These are phyloP conservation scores for Columbina picui DNA, from an alignment of 2,113 vertebrate species.

Conservation along the genomic window DNA sequence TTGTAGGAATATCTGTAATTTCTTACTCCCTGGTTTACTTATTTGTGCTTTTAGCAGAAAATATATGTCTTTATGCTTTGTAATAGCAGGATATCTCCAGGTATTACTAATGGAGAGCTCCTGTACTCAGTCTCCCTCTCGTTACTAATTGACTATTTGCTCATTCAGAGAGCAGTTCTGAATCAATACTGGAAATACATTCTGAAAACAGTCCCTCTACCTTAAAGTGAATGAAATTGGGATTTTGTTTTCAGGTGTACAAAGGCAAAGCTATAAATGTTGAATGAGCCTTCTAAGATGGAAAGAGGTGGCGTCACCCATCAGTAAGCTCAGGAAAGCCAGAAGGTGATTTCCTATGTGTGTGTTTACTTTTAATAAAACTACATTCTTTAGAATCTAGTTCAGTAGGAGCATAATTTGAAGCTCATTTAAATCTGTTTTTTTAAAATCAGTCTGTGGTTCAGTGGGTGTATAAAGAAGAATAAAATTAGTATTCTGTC, in stretches of 20 bases:
- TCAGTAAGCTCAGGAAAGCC: background rate
- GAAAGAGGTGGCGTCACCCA: background rate
- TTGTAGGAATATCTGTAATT: background rate
- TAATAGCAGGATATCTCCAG: background rate
- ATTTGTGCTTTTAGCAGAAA: background rate
- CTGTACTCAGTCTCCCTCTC: background rate
- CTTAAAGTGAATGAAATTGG: background rate
- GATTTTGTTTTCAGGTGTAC: background rate
- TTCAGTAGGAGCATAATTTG: conserved; percentile 7
- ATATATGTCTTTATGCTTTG: background rate
- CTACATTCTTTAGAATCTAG: background rate
- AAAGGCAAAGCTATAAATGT: background rate
- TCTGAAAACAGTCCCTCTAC: background rate
- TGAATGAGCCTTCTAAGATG: background rate
- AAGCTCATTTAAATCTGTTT: background rate
- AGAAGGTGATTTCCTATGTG: background rate
- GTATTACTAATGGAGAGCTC: background rate
- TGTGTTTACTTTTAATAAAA: background rate
- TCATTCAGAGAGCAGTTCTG: background rate
- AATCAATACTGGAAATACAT: background rate
- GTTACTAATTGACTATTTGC: background rate
- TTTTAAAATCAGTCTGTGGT: background rate
- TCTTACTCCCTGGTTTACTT: background rate
- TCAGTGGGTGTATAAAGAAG: background rate
- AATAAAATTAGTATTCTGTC: background rate